Evolutionary conservation across 2,113 vertebrate species (phyloP), one percentile per base, ranked within the genome.

Genomic region (Oreochromis aureus): DNA sequence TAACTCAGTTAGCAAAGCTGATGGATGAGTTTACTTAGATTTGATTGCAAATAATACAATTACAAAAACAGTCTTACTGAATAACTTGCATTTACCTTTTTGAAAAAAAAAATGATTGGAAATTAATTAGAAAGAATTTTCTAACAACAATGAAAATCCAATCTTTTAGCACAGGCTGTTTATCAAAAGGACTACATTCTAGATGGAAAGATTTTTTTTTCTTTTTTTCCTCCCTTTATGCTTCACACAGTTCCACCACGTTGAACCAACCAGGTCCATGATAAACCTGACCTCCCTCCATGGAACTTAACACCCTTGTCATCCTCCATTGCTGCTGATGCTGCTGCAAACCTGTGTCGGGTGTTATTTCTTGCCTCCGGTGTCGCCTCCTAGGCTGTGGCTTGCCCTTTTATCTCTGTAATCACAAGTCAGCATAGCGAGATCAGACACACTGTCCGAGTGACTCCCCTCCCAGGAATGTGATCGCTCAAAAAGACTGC

Each of bases 251-350:
- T 76, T 80, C 19, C 13, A 58, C 44, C 39, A 69, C 41, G 24
- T 89, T 88, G 87, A 90, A 82, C 51, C 54, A 46, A 80, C 16
- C 12, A 6, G 27, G 15, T 56, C 53, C 46, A 58, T 22, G 84
- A 89, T 91, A 88, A 93, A 83, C 76, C 71, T 91, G 90, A 93
- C 95, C 92, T 90, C 86, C 54, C 73, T 61, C 6, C n/a, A 80
- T 84, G 86, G 88, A 90, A 81, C 80, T 87, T 86, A 91, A 90
- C 92, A 91, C 81, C 91, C 94, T 93, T 95, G 94, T 95, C 94
- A 24, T 63, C 34, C 84, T 90, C 44, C 79, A 93, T 95, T 19
- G 83, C 54, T 9, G 18, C 18, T 91, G 92, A 92, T 87, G 83
- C 87, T 81, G 86, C 93, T 46, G 30, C 44, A 41, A 78, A 84